Evolutionary conservation across 2,113 vertebrate species (phyloP), one percentile per base, ranked within the genome.

Genomic region (Pteruthius melanotis): DNA sequence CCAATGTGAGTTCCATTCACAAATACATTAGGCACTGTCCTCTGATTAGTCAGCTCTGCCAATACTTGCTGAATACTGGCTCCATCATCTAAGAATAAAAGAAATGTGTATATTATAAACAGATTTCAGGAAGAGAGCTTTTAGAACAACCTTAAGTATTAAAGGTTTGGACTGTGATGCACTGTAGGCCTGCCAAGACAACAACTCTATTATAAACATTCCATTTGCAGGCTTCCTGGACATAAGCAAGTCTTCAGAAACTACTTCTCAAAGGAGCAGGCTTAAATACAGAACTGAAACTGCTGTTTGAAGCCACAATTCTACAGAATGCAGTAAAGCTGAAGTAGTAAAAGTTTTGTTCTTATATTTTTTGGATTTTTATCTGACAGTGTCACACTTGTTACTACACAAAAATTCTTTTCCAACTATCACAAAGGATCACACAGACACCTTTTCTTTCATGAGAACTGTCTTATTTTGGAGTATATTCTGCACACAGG

Each of bases 1-100:
- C 99, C 99, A 22, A 99, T 0, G 2, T 99, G 99, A 3, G 97
- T 99, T 98, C 99, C 99, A 96, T 99, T 99, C 96, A 99, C 98
- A 97, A 99, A 99, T 56, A 99, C 98, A 27, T 98, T 99, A 53
- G 99, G 99, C 77, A 99, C 99, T 0, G 98, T 99, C 90, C 97
- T 99, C 98, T 99, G 99, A 61, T 98, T 98, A 4, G 99, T 99
- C 96, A 99, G 97, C 94, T 99, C 99, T 7, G 88, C 92, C 71
- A 99, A 97, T 31, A 99, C 92, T 54, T 99, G 99, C 93, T 99
- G 99, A 96, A 99, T 98, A 95, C 83, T 97, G 60, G 97, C 87
- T 30, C 99, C 99, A 83, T 99, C 98, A 42, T 98, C 99, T 99
- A 94, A 52, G 91, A 69, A 69, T 49, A 78, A 82, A 70, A 96